Base-by-base conservation (phyloP, 2,888 invertebrate genomes). In the Callosobruchus maculatus region DNA sequence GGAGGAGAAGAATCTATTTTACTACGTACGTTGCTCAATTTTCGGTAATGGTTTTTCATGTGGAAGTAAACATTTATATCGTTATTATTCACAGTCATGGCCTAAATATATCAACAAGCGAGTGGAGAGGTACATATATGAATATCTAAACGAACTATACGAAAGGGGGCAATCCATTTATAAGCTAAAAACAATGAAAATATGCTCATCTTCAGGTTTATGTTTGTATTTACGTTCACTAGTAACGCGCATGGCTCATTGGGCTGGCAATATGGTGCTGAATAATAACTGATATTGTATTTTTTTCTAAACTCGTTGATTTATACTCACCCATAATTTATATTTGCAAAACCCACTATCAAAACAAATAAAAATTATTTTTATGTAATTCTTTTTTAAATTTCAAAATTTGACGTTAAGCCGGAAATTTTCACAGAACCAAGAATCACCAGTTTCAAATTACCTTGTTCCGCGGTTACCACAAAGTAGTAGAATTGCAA, bases 41-140 rank as follows among this genome's bases (percentile, higher is more conserved):
- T 85, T 74, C 83, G 85, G 77, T 88, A 88, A 82, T 88, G 88
- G 79, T 86, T 86, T 74, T 82, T 83, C 88, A 88, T 88, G 74
- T 88, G 88, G 79, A 86, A 86, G 80, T 84, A 86, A 66, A 80
- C 73, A 70, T 77, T 78, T 68, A 86, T 80, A 76, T 86, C 84
- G 73, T 83, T 78, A 72, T 77, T 75, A 69, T 79, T 78, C 71
- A 82, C 71, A 72, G 82, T 80, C 82, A 82, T 82, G 7, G 49
- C 13, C 13, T 18, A 13, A 49, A 49, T 13, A 1, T 49, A 49
- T 49, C 1, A 49, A 18, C 49, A 1, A 49, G 13, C 49, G 13
- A 49, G 1, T 49, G 49, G 26, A 49, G 1, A 13, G 4, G 3
- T 49, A n/a, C n/a, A n/a, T n/a, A n/a, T n/a, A n/a, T n/a, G n/a